Base-by-base conservation (phyloP, 64 coral and sea anemone genomes). In the Porites australiensis region DNA sequence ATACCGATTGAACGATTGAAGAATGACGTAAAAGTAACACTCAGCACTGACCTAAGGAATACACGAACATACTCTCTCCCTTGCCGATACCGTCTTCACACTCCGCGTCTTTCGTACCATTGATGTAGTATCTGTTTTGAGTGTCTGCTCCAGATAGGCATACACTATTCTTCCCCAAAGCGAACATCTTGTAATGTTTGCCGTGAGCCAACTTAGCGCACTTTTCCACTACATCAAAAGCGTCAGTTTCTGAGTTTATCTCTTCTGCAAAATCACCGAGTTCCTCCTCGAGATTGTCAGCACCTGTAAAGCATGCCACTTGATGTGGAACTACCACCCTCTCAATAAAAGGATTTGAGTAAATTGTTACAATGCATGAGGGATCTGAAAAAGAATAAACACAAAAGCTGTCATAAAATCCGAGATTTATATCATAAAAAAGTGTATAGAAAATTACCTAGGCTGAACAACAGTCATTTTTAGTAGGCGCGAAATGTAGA, bases 181-280 rank as follows among this genome's bases (percentile, higher is more conserved):
- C 90, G 47, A 92, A 92, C 52, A 86, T 73, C 70, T 75, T 77
- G 45, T 74, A 92, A 46, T 72, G 44, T 19, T 59, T 71, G 3
- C 22, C 58, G 15, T 86, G 58, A 16, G 71, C 45, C 19, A 92
- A 74, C 5, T 23, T 62, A 18, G 55, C 70, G 51, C 90, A 92
- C 59, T 77, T 74, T 23, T 86, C 50, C 3, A 92, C 90, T 22
- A 75, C 51, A 19, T 23, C 71, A 43, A 64, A 66, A 0, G 90
- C 77, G 71, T 86, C 74, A 13, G n/a, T n/a, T n/a, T 86, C 73
- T 72, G 46, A 57, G 23, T 77, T 55, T 13, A 92, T 61, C 15
- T 78, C 44, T 0, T 57, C 44, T 4, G 69, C 64, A 4, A 92
- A 69, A 86, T 92, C 80, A 15, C 19, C 72, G 10, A 92, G 72